These are phyloP conservation scores for Pseudotriccus pelzelni DNA, from an alignment of 2,797 vertebrate genomes.

Conservation along the genomic window DNA sequence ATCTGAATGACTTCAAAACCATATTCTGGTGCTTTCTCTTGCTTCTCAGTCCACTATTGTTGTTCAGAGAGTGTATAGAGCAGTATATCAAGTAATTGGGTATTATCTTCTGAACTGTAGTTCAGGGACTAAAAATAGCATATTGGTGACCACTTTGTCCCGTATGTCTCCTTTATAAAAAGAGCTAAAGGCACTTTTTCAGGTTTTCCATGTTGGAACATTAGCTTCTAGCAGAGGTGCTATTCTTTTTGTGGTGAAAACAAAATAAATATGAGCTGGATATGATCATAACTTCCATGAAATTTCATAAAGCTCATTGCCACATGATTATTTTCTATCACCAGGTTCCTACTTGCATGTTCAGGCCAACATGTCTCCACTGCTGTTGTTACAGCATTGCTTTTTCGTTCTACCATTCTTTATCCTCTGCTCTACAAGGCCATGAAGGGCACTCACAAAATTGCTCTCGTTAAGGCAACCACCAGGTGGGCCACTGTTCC, in stretches of 20 bases:
- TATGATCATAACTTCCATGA: slow-evolving; percentile 37
- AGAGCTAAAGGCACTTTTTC: slow-evolving; percentile 62
- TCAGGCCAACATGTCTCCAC: slow-evolving; percentile 47
- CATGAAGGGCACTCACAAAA: neutral
- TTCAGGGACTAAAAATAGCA: slow-evolving; percentile 56
- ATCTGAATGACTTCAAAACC: slow-evolving; percentile 62
- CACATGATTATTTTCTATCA: slow-evolving; percentile 42
- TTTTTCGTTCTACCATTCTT: slow-evolving; percentile 41
- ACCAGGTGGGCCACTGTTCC: neutral
- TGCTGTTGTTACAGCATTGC: slow-evolving; percentile 25
- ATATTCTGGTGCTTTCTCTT: slow-evolving; percentile 47
- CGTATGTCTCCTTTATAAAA: slow-evolving; percentile 38
- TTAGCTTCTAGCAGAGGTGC: slow-evolving; percentile 69
- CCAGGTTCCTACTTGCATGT: slow-evolving; percentile 28
- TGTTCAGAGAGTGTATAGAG: slow-evolving; percentile 39
- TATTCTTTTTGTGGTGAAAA: slow-evolving; percentile 69
- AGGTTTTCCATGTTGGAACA: slow-evolving; percentile 65
- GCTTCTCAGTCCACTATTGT: slow-evolving; percentile 43
- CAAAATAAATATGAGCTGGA: slow-evolving; percentile 65
- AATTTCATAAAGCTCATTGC: slow-evolving; percentile 35
- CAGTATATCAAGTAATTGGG: slow-evolving; percentile 51
- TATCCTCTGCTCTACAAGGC: neutral
- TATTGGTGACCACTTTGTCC: slow-evolving; percentile 69
- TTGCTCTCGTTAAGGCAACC: neutral
- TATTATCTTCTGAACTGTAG: slow-evolving; percentile 59